Base-by-base conservation (phyloP, 2,888 invertebrate genomes). In the Zygothrica quintamaculata region DNA sequence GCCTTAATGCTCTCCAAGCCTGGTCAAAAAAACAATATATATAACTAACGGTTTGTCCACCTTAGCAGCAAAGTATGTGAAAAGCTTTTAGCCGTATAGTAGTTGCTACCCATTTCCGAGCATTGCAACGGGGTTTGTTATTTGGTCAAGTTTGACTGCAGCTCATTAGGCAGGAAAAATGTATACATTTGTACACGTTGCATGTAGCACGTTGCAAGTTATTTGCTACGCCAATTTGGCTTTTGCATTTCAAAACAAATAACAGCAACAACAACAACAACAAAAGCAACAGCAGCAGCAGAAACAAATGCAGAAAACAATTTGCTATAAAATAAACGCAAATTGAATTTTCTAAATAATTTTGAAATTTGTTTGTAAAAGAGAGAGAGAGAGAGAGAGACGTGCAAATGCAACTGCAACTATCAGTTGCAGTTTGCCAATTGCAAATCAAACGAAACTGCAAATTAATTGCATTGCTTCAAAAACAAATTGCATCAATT, bases 301-400 rank as follows among this genome's bases (percentile, higher is more conserved):
- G n/a, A n/a, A n/a, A n/a, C n/a, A n/a, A n/a, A n/a, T n/a, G n/a
- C n/a, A n/a, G n/a, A n/a, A 42, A 55, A 16, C 18, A 29, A 33
- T 50, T 46, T 6, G 37, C 18, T 34, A 12, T 33, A 9, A 11
- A 65, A 46, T 56, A 55, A 55, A 56, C 43, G 59, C 58, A 74
- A 84, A 74, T 77, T 73, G 56, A 77, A 79, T 75, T 78, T 69
- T 74, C 74, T 61, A 74, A 79, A 77, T 77, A 74, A 74, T 62
- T 80, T 22, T 22, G 18, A 2, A 42, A 52, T 44, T n/a, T 77
- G 36, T 66, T 57, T 62, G 61, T n/a, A n/a, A 61, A 40, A n/a
- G n/a, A n/a, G n/a, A n/a, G n/a, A n/a, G n/a, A n/a, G n/a, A n/a
- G n/a, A n/a, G n/a, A n/a, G n/a, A n/a, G n/a, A n/a, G n/a, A n/a